These are phyloP conservation scores for Hypsibius dujardini DNA, from an alignment of 1,140 invertebrate genomes.

Conservation along the genomic window DNA sequence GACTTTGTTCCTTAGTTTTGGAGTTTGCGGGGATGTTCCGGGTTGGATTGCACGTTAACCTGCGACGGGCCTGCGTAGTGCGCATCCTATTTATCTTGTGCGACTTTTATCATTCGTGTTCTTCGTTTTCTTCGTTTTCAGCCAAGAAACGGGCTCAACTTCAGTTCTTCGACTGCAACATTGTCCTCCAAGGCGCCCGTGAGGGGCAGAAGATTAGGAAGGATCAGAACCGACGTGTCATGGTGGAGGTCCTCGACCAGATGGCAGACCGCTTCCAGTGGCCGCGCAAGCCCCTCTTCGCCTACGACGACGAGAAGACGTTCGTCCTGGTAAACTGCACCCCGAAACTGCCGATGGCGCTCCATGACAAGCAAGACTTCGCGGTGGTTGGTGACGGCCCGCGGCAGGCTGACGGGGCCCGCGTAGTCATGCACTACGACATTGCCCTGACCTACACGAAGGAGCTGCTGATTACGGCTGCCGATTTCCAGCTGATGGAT, in stretches of 20 bases:
- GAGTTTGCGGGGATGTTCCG: no score
- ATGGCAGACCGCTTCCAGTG: not conserved
- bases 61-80: no score
- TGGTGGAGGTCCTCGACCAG: not conserved
- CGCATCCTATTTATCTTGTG: no score
- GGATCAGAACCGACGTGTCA: conserved; percentile 4
- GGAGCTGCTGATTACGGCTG: not conserved
- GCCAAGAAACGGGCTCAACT: no score
- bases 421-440: not conserved
- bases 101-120: no score
- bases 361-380: not conserved
- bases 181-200: not conserved
- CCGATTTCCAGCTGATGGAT: not conserved
- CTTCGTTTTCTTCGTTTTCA: no score
- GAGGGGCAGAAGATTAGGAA: conserved; percentile 5
- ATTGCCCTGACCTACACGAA: not conserved
- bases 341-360: not conserved
- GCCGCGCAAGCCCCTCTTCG: not conserved
- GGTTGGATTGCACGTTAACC: no score
- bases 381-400: not conserved
- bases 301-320: conserved; percentile 16
- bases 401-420: not conserved
- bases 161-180: not conserved
- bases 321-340: conserved; percentile 1
- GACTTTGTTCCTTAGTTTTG: no score